Evolutionary conservation across 2,888 invertebrate species (phyloP), one percentile per base, ranked within the genome.

Genomic region (Rhamphomyia laevipes): DNA sequence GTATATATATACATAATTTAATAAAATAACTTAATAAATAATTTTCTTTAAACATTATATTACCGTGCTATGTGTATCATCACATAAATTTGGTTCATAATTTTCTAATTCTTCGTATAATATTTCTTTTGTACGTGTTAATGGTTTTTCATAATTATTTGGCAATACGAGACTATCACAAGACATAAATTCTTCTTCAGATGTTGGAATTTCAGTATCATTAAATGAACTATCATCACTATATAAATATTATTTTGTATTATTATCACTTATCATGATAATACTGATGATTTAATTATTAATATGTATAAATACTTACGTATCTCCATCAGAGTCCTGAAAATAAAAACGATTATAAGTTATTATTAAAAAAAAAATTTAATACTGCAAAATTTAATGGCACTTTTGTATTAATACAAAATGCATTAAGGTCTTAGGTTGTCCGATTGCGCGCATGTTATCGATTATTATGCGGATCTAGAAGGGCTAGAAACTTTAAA

Each of bases 181-280:
- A 9, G 48, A 48, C 48, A 51, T 46, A 21, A 48, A 51, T 37
- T 46, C 33, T 40, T 44, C 46, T 23, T 51, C 51, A 7, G 51
- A 48, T 31, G 48, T 43, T 46, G 51, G 51, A 2, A 51, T 16
- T 43, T 46, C 51, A 13, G 51, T 12, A 33, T 51, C 51, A 40
- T 48, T 48, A 38, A 51, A 48, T 7, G 51, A 51, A 46, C 51
- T 51, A 31, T 41, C 35, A n/a, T 27, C 23, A 18, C 44, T 44
- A 18, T 31, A 44, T 9, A 16, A 9, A 41, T 18, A 35, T 17
- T 4, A 16, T 16, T 33, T n/a, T 41, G 17, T 16, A 41, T 41
- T 13, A n/a, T n/a, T 41, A n/a, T n/a, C n/a, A n/a, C n/a, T n/a
- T n/a, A n/a, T n/a, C n/a, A n/a, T n/a, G n/a, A n/a, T 41, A 15